Conservation (phyloP, 2,888 invertebrate genomes). For the Trissolcus japonicus region DNA sequence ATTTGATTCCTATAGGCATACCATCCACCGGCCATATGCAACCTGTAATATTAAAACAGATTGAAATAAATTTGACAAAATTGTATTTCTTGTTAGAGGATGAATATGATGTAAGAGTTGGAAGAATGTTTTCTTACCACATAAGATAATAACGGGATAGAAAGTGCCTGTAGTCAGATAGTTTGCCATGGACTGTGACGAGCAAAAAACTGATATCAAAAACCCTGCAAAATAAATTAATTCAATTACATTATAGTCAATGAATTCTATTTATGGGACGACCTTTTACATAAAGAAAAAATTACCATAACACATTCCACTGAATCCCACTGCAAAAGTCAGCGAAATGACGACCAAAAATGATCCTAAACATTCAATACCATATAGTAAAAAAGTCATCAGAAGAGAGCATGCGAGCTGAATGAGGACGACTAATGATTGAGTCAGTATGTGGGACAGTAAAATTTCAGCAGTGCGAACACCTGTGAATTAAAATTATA, state of each 20-base stretch:
- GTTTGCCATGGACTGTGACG: conserved; percentile 88
- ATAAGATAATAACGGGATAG: conserved; percentile 91
- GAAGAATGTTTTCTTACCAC: conserved; percentile 80
- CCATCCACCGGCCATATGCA: conserved; percentile 85
- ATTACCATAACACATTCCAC: conserved; percentile 89
- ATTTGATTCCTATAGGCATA: conserved; percentile 80
- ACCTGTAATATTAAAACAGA: conserved; percentile 72
- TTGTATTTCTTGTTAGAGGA: background rate
- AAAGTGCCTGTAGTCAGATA: conserved; percentile 92
- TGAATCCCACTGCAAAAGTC: conserved; percentile 84
- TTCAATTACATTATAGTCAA: background rate
- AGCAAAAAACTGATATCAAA: conserved; percentile 87
- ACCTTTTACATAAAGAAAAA: background rate
- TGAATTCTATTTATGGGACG: background rate
- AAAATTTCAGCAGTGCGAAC: conserved; percentile 89
- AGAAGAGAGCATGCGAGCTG: conserved; percentile 82
- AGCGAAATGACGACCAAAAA: conserved; percentile 80
- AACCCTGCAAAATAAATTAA: conserved; percentile 79
- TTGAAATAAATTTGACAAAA: conserved; percentile 6
- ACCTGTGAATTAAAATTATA: conserved; percentile 73
- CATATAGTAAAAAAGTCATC: conserved; percentile 81
- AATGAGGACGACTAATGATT: conserved; percentile 84
- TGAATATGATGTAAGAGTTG: background rate
- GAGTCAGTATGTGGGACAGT: conserved; percentile 86
- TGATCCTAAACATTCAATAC: conserved; percentile 81